Evolutionary conservation across 2,797 vertebrate species (phyloP), one percentile per base, ranked within the genome.

Genomic region (Enteromius afrohamiltoni): DNA sequence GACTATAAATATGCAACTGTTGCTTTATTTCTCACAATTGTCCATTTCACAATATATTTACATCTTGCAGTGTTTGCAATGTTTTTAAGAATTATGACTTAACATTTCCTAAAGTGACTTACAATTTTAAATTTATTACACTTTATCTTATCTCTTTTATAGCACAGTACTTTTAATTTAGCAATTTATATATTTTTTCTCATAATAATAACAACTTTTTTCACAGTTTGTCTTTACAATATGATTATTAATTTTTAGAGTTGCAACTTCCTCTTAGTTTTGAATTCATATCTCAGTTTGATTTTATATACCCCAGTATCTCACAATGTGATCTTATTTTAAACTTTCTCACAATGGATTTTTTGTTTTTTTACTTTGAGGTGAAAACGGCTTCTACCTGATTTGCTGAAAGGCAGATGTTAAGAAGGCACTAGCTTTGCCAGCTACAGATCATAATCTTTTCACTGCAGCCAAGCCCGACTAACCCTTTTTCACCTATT

Each of bases 401-500:
- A 75, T 55, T 37, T 55, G 6, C 49, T 75, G 6, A 55, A 55
- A 75, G 71, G 49, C 71, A 13, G 26, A 31, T 11, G 70, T 73
- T 34, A 21, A 73, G 47, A 13, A 51, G 47, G 4, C 2, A 1
- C 16, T 49, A 19, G 47, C 70, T 37, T 75, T 55, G 29, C 51
- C 4, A 75, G 49, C 49, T 55, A n/a, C 31, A 23, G 49, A 37
- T 58, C 14, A 16, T 40, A 16, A 13, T 75, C 31, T 37, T n/a
- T 75, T 58, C 31, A 37, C 51, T 23, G 73, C 34, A 76, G 13
- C 51, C 73, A 40, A 58, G 51, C 21, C 49, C 37, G 23, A 26
- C 34, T 58, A 58, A 58, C 31, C 73, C 40, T 76, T 58, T 40
- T 76, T n/a, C 31, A 17, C 74, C n/a, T 60, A 40, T 64, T 47